Conservation (phyloP, 2,113 vertebrate species). For the Nerophis ophidion region DNA sequence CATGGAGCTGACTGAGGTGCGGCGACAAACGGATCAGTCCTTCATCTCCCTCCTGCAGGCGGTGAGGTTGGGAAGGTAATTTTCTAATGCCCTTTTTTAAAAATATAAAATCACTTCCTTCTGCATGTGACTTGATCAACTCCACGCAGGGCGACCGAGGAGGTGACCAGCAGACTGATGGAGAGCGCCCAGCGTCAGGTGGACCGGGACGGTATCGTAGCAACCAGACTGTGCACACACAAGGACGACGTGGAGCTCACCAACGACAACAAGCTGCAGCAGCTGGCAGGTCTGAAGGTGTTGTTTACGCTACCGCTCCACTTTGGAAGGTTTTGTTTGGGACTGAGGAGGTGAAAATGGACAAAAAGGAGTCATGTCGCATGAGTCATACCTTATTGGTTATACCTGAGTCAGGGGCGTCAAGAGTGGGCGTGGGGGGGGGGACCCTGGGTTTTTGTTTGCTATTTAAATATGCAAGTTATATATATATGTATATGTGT, state of each 20-base stretch:
- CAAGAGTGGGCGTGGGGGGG: too few species aligned
- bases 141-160: conserved; percentile 80
- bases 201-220: conserved; percentile 86
- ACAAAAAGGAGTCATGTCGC: background rate
- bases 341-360: conserved; percentile 3
- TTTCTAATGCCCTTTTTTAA: background rate
- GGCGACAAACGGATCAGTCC: conserved; percentile 82
- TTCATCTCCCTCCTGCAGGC: conserved; percentile 88
- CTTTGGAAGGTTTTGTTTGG: background rate
- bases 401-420: background rate
- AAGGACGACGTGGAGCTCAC: conserved; percentile 93
- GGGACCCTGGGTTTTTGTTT: too few species aligned
- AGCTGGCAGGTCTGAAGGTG: conserved; percentile 78
- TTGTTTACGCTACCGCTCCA: background rate
- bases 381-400: background rate
- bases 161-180: conserved; percentile 77
- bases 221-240: conserved; percentile 93
- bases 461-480: too few species aligned
- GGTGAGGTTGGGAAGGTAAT: conserved; percentile 86
- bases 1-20: conserved; percentile 88
- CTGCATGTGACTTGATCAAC: conserved; percentile 8
- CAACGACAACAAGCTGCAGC: conserved; percentile 78
- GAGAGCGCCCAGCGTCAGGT: conserved; percentile 77
- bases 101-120: background rate
- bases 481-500: too few species aligned